A percentile compares a stretch with the other conserved stretches of the same genome.
phyloP scores from a whole-genome alignment of 2,888 invertebrate species.

The Lamellibrachia satsuma region DNA sequence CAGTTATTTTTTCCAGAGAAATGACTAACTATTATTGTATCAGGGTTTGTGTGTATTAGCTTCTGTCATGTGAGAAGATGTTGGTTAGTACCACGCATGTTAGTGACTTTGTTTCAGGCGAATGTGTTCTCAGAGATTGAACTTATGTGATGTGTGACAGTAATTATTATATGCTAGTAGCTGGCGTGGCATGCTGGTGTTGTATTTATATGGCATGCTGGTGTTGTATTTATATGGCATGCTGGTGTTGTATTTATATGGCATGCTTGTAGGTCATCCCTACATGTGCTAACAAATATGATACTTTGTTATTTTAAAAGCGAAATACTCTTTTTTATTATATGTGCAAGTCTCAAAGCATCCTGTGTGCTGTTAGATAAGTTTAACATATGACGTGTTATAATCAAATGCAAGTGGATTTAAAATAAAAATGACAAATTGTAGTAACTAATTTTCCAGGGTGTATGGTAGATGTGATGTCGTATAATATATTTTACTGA shows the following conservation, averaged over 20 bases:
- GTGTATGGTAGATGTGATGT: neutral
- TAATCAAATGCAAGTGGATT: neutral
- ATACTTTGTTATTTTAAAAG: neutral
- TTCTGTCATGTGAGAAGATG: too few species aligned
- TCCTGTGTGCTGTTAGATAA: neutral
- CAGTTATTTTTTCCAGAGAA: neutral
- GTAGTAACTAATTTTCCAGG: neutral
- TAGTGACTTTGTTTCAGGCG: neutral
- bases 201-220: neutral
- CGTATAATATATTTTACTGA: neutral
- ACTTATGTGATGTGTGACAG: neutral
- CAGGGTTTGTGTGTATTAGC: neutral
- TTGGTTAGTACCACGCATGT: too few species aligned
- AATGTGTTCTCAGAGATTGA: neutral
- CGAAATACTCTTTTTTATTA: neutral
- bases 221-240: neutral
- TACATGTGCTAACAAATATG: neutral
- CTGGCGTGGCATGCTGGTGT: neutral
- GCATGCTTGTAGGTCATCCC: neutral
- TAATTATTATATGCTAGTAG: neutral
- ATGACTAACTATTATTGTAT: neutral
- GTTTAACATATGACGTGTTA: neutral
- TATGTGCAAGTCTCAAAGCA: neutral
- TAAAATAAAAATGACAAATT: neutral
- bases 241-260: neutral